phyloP scores from a whole-genome alignment of 2,113 vertebrate genomes.

The Andinoacara biseriatus region DNA sequence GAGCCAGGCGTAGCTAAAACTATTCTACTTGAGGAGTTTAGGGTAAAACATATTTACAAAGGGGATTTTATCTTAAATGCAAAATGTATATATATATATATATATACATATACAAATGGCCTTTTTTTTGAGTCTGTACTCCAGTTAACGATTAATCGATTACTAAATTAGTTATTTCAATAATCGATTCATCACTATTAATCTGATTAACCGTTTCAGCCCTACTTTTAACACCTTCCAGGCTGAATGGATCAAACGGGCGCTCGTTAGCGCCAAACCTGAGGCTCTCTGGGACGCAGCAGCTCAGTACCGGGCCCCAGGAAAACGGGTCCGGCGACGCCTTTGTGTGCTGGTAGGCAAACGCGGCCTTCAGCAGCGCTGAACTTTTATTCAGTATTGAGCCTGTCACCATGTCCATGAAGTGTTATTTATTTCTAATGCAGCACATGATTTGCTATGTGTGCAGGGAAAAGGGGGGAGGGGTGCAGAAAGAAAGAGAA shows the following conservation, averaged over 20 bases:
- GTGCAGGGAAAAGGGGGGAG: background rate
- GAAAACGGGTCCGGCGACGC: too few relatives aligned
- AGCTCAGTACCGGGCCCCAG: background rate
- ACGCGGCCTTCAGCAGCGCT: background rate
- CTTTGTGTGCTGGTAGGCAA: background rate
- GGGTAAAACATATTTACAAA: too few relatives aligned
- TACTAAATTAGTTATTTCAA: too few relatives aligned
- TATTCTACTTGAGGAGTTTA: too few relatives aligned
- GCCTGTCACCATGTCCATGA: constrained; percentile 31
- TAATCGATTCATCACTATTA: too few relatives aligned
- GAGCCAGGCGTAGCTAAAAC: too few relatives aligned
- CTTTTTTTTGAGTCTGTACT: too few relatives aligned
- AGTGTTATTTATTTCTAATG: constrained; percentile 54
- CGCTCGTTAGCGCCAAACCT: background rate
- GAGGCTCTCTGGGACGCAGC: fast-evolving
- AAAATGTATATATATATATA: too few relatives aligned
- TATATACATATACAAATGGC: too few relatives aligned
- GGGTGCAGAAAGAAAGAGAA: constrained; percentile 26
- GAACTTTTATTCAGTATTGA: constrained; percentile 7
- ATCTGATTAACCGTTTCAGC: background rate
- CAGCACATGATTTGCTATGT: constrained; percentile 64
- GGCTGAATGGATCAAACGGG: background rate
- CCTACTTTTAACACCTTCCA: background rate
- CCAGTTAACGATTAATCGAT: too few relatives aligned
- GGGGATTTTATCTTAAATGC: too few relatives aligned